A percentile compares a stretch with the other conserved stretches of the same genome.
These are phyloP conservation scores for Sebastes nivosus DNA, from an alignment of 2,797 vertebrate genomes.

Conservation along the genomic window DNA sequence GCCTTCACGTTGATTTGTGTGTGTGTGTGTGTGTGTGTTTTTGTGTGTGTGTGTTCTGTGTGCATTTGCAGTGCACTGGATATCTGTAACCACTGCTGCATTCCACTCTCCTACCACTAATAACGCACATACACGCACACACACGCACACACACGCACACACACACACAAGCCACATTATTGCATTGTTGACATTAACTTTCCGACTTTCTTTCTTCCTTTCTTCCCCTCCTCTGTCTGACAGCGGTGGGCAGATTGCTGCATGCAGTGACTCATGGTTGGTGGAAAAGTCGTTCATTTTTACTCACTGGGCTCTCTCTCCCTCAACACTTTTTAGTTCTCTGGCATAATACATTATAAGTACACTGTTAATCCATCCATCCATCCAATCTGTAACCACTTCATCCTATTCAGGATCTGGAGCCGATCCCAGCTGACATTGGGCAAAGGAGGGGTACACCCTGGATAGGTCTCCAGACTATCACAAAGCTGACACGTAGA, in stretches of 20 bases:
- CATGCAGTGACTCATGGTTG: slow-evolving; percentile 49
- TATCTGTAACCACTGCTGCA: not conserved
- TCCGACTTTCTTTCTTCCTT: not conserved
- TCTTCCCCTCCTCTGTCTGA: not conserved
- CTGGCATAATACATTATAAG: not conserved
- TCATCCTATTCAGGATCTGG: too few relatives aligned
- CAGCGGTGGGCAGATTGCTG: not conserved
- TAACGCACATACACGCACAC: not conserved
- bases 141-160: not conserved
- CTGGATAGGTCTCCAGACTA: too few relatives aligned
- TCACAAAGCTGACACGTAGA: too few relatives aligned
- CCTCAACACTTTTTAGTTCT: not conserved
- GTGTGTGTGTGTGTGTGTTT: not conserved
- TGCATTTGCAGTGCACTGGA: not conserved
- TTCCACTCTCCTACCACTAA: not conserved
- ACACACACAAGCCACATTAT: not conserved
- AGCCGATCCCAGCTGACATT: too few relatives aligned
- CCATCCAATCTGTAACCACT: too few relatives aligned
- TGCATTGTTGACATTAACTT: not conserved
- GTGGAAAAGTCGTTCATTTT: slow-evolving; percentile 44
- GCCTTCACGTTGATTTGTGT: not conserved
- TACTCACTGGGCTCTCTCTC: slow-evolving; percentile 1
- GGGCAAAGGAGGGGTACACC: too few relatives aligned
- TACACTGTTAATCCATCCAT: not conserved
- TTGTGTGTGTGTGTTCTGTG: not conserved